Conservation (phyloP, 2,797 vertebrate genomes). For the Xenopus petersii region DNA sequence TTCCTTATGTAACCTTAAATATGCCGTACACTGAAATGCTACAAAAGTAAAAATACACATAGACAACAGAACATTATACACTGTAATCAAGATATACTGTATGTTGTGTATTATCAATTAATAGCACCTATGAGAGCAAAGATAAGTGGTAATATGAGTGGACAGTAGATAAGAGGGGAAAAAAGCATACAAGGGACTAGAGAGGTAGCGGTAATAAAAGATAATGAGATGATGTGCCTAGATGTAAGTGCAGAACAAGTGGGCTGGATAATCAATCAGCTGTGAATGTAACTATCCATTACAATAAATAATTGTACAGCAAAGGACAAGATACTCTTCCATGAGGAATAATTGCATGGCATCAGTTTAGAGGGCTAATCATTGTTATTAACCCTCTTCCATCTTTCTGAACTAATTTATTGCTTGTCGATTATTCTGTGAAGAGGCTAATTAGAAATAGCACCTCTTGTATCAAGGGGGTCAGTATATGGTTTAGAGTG, state of each 20-base stretch:
- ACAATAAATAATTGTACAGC: slow-evolving; percentile 31
- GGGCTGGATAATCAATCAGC: slow-evolving; percentile 25
- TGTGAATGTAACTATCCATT: slow-evolving; percentile 33
- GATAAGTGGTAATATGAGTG: background rate
- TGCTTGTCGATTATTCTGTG: background rate
- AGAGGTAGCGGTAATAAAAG: slow-evolving; percentile 7
- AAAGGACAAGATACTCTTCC: slow-evolving; percentile 21
- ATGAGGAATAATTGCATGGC: slow-evolving; percentile 25
- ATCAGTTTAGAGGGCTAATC: slow-evolving; percentile 28
- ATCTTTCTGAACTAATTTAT: slow-evolving; percentile 1
- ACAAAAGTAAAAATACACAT: background rate
- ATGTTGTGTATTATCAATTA: background rate
- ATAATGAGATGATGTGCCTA: slow-evolving; percentile 25
- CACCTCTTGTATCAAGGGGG: background rate
- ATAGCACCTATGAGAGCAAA: background rate
- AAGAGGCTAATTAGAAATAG: slow-evolving; percentile 9
- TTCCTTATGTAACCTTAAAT: too few relatives aligned
- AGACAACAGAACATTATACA: background rate
- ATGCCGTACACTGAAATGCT: too few relatives aligned
- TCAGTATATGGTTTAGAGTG: background rate
- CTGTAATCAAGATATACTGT: background rate
- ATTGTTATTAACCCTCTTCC: slow-evolving; percentile 22
- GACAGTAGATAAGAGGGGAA: background rate
- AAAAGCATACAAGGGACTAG: background rate
- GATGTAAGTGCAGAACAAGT: slow-evolving; percentile 35